These are phyloP conservation scores for Lophius americanus DNA, from an alignment of 2,797 vertebrate species.

Conservation along the genomic window DNA sequence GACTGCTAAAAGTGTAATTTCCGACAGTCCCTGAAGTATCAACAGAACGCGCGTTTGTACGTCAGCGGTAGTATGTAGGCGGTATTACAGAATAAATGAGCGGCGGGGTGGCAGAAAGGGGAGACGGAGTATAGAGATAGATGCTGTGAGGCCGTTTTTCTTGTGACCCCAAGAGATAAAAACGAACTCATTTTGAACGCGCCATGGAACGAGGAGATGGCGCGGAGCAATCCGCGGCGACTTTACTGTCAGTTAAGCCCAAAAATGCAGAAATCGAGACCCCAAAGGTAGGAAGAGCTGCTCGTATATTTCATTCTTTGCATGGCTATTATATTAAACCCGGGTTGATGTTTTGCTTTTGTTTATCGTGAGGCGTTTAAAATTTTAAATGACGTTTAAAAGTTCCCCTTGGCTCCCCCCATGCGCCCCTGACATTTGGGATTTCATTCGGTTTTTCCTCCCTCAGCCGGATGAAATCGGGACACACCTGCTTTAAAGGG, in stretches of 20 bases:
- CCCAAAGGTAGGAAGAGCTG: constrained; percentile 58
- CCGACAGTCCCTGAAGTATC: neutral
- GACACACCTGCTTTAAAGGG: constrained; percentile 29
- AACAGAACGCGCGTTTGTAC: neutral
- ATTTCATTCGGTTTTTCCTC: neutral
- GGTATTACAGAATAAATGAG: constrained; percentile 33
- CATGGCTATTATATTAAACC: too few species aligned
- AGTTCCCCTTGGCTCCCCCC: too few species aligned
- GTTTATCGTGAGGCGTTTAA: too few species aligned
- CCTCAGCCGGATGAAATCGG: neutral
- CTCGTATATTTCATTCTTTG: too few species aligned
- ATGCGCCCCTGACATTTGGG: too few species aligned
- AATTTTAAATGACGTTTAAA: too few species aligned
- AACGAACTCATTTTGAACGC: neutral
- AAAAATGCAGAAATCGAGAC: constrained; percentile 54
- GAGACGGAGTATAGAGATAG: neutral
- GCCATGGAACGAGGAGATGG: constrained; percentile 80
- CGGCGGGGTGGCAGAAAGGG: neutral
- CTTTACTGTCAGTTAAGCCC: constrained; percentile 62
- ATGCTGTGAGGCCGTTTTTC: neutral
- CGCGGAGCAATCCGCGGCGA: constrained; percentile 61
- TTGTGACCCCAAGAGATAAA: neutral
- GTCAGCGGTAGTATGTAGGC: neutral
- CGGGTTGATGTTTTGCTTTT: too few species aligned
- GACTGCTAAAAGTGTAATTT: fast-evolving